Percentiles rank a stretch among this genome's conserved stretches.
These are phyloP conservation scores for Colistium nudipinnis DNA, from an alignment of 2,113 vertebrate species.

Conservation along the genomic window DNA sequence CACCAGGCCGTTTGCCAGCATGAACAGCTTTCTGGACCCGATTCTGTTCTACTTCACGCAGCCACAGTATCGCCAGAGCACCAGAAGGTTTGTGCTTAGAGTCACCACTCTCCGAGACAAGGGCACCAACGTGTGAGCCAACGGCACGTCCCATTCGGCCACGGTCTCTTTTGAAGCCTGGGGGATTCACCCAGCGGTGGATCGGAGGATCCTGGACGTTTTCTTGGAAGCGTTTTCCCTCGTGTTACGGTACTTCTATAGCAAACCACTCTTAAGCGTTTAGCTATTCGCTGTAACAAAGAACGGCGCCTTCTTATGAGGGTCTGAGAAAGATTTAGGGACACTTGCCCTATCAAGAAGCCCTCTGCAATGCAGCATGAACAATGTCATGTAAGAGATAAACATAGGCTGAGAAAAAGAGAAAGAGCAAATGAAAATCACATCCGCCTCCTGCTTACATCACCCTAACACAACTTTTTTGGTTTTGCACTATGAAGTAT, in stretches of 20 bases:
- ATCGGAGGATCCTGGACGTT: neutral
- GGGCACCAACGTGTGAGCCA: slow-evolving; percentile 45
- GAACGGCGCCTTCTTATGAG: neutral
- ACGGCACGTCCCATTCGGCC: neutral
- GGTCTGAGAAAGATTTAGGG: neutral
- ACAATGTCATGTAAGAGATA: neutral
- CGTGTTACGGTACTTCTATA: neutral
- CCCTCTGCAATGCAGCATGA: neutral
- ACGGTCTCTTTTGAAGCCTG: too few species aligned
- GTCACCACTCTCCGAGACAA: slow-evolving; percentile 81
- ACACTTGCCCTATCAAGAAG: slow-evolving; percentile 5
- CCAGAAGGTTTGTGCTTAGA: slow-evolving; percentile 83
- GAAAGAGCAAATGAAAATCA: neutral
- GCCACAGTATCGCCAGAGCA: slow-evolving; percentile 86
- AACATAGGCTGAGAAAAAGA: neutral
- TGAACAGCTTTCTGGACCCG: slow-evolving; percentile 95
- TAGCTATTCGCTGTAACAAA: neutral
- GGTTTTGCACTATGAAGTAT: slow-evolving; percentile 22
- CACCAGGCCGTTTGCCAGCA: slow-evolving; percentile 93
- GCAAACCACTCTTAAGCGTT: neutral
- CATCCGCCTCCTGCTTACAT: neutral
- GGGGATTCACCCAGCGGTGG: neutral
- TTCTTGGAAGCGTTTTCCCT: neutral
- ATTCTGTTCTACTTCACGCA: slow-evolving; percentile 97
- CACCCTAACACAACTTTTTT: neutral